These are phyloP conservation scores for Yponomeuta sedellus DNA, from an alignment of 2,888 invertebrate species.

Conservation along the genomic window DNA sequence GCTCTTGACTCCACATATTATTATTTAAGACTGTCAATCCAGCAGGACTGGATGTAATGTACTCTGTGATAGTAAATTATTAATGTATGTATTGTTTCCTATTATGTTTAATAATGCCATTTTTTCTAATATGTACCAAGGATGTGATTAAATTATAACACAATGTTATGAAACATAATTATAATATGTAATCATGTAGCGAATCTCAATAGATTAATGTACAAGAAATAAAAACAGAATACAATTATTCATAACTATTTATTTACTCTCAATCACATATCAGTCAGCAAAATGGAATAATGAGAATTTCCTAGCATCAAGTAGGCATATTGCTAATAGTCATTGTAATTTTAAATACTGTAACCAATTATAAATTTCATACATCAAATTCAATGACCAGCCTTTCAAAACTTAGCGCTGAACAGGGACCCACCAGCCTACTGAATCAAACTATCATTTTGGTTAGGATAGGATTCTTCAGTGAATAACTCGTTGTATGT, in stretches of 20 bases:
- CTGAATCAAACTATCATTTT: no score
- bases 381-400: no score
- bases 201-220: background rate
- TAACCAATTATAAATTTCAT: no score
- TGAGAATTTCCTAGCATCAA: background rate
- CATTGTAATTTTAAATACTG: no score
- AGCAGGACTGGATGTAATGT: background rate
- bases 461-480: no score
- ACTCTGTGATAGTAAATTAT: constrained; percentile 9
- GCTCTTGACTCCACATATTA: no score
- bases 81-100: background rate
- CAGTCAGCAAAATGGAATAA: background rate
- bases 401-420: no score
- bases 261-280: background rate
- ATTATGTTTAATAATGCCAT: background rate
- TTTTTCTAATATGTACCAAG: background rate
- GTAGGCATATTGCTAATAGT: no score
- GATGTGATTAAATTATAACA: background rate
- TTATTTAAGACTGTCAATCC: background rate
- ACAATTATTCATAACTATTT: background rate
- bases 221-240: background rate
- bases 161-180: background rate
- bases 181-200: background rate
- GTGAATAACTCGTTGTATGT: no score
- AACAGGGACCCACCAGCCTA: no score